Percentiles rank a stretch among this genome's conserved stretches.
Conservation (phyloP, 1,140 invertebrate species). For the Drosophila tsacasi region DNA sequence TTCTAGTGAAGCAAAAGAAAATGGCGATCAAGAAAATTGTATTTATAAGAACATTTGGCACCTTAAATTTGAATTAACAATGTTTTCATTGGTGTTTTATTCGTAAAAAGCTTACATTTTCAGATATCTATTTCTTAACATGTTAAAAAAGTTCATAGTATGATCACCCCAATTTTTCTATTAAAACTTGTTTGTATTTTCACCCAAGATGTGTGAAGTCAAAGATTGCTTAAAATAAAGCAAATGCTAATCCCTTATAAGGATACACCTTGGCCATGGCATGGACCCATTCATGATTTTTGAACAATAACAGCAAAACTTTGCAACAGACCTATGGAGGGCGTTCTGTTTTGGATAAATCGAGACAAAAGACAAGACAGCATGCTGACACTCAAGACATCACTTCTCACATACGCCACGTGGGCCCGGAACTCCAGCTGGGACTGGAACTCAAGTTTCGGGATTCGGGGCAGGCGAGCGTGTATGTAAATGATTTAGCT, state of each 20-base stretch:
- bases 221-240: not conserved
- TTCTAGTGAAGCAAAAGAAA: not conserved
- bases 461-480: not conserved
- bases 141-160: too few relatives aligned
- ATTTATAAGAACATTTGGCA: not conserved
- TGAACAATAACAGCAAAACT: constrained; percentile 8
- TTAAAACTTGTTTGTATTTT: not conserved
- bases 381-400: constrained; percentile 19
- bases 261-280: not conserved
- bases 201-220: not conserved
- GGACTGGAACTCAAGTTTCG: constrained; percentile 2
- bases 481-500: constrained; percentile 61
- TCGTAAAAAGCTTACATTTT: too few relatives aligned
- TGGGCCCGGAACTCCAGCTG: constrained; percentile 28
- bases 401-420: constrained; percentile 41
- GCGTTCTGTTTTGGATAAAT: constrained; percentile 3
- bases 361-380: constrained; percentile 25
- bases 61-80: not conserved
- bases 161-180: not conserved
- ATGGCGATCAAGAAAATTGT: too few relatives aligned
- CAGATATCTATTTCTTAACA: not conserved
- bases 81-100: too few relatives aligned
- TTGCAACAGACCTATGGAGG: not conserved
- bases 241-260: not conserved
- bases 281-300: constrained; percentile 2